Conservation (phyloP, 2,888 invertebrate genomes). For the Acleris emargana region DNA sequence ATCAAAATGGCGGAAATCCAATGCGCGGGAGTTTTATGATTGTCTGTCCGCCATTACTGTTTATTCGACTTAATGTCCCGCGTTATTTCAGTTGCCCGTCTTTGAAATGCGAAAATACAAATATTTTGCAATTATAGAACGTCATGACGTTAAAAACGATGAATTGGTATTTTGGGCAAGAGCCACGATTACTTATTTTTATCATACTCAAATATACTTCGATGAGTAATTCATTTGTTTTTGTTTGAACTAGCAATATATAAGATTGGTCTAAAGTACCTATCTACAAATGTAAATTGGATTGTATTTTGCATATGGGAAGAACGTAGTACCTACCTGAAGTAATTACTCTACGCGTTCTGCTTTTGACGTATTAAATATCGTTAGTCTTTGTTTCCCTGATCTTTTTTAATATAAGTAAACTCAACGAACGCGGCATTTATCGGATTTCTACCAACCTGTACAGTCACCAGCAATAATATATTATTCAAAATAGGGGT, state of each 20-base stretch:
- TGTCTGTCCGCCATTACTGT: slow-evolving; percentile 53
- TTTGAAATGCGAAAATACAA: slow-evolving; percentile 21
- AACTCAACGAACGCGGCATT: too few relatives aligned
- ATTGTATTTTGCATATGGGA: too few relatives aligned
- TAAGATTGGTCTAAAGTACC: neutral
- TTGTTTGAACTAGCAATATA: slow-evolving; percentile 8
- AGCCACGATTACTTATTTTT: slow-evolving; percentile 25
- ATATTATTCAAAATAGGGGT: too few relatives aligned
- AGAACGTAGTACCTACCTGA: too few relatives aligned
- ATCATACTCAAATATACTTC: slow-evolving; percentile 17
- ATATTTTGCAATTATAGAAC: slow-evolving; percentile 23
- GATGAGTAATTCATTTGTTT: slow-evolving; percentile 20
- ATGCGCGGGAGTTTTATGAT: slow-evolving; percentile 68
- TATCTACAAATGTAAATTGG: too few relatives aligned
- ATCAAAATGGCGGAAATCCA: slow-evolving; percentile 73
- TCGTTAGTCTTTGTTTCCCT: too few relatives aligned
- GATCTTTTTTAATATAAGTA: too few relatives aligned
- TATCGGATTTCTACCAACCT: too few relatives aligned
- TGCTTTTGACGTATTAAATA: too few relatives aligned
- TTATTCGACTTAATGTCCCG: slow-evolving; percentile 43
- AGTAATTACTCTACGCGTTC: too few relatives aligned
- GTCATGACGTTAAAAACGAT: slow-evolving; percentile 15
- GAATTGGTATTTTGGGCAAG: slow-evolving; percentile 27
- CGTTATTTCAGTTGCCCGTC: slow-evolving; percentile 29
- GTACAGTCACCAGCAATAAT: too few relatives aligned